Evolutionary conservation across 2,797 vertebrate species (phyloP), one percentile per base, ranked within the genome.

Genomic region (Zalophus californianus): DNA sequence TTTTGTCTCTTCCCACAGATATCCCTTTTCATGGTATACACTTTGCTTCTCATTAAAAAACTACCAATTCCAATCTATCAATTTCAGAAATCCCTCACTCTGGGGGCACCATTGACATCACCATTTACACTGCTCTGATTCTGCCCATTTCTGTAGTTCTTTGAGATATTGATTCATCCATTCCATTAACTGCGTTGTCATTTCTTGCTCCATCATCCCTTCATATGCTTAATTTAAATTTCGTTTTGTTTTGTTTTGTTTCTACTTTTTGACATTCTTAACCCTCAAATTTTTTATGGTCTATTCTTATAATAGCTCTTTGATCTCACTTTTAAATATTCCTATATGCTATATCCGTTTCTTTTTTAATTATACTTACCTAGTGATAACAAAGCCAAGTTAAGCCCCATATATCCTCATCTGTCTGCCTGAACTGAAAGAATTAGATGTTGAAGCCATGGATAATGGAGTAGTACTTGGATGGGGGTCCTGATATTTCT

Each of bases 291-390:
- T 64, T 41, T 38, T 54, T 86, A 66, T 50, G 5, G 6, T 58
- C 15, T 56, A 25, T 75, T 38, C 48, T 54, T 32, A 6, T 25
- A 83, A 70, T 83, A 94, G n/a, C 32, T 77, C n/a, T 0, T 64
- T 96, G 41, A 52, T 77, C 32, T 90, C 35, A 86, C 15, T 90
- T 86, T 82, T 91, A 86, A 80, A 50, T 66, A 52, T 27, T 38
- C 20, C 4, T 64, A 80, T 86, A 88, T 77, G 58, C 32, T 35
- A 8, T 41, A 86, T 38, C 68, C 25, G 80, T 32, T 91, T 91
- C n/a, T 86, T 35, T 70, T 23, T 52, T 44, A 60, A 29, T 75
- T 82, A 18, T 54, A 94, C 11, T 91, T 16, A 70, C 29, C n/a
- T 83, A 70, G n/a, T 66, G 20, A 80, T 44, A 77, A 78, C 44